Evolutionary conservation across 2,113 vertebrate species (phyloP), one percentile per base, ranked within the genome.

Genomic region (Sander lucioperca): DNA sequence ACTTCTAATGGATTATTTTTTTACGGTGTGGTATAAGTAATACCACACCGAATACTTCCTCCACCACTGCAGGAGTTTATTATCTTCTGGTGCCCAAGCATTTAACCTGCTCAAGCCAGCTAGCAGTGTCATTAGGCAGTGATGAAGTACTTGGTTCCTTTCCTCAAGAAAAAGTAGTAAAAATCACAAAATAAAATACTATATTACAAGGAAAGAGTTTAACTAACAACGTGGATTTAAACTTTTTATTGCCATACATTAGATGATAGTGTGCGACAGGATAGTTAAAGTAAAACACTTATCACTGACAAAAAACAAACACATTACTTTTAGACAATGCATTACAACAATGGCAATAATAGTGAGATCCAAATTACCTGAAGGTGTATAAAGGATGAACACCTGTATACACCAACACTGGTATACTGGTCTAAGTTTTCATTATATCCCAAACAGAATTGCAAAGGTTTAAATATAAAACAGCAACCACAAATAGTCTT

Each of bases 231-330:
- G 30, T 8, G 1, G 11, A 63, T 39, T 39, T n/a, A 9, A 74
- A 51, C 2, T 8, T 74, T 74, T 82, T 86, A 86, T 79, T 86
- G 30, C 19, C 43, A 16, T 23, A 43, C 14, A 50, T 3, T 48
- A 2, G 16, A 57, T 64, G 11, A 33, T 30, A 19, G 33, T 51
- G 14, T 65, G 56, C 36, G 72, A 66, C 15, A 56, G 25, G 47
- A 62, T 39, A 23, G 25, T 63, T 57, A 56, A 77, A 58, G 14
- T 64, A 74, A 2, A 39, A 23, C 25, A 47, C 13, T 43, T 7
- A 72, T 36, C 3, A 39, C 14, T 11, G 59, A 63, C 48, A 86
- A 77, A 68, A 72, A 65, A 71, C 54, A 19, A 25, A 56, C n/a
- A n/a, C n/a, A 45, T 30, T 30, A 19, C 11, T 10, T 5, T 11